Base-by-base conservation (phyloP, 1,140 invertebrate species). In the Mactra quadrangularis region DNA sequence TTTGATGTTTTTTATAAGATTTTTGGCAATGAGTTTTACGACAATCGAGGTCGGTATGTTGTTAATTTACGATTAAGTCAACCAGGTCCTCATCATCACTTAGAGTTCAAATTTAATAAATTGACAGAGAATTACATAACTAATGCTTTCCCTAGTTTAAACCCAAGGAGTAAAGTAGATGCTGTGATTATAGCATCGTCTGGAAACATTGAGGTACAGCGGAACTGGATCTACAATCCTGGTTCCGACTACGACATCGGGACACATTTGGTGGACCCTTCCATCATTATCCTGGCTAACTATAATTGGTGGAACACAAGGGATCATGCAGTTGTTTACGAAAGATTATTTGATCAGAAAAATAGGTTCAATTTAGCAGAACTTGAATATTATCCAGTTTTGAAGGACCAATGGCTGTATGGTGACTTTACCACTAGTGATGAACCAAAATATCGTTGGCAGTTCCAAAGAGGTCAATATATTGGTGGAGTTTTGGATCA, bases 151-250 rank as follows among this genome's bases (percentile, higher is more conserved):
- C 94, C 94, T 11, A 95, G 94, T 66, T 93, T 99, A 13, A 96
- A 96, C 89, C 90, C 94, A 0, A 82, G 94, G 60, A 93, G 96
- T 77, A 94, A 96, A 85, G 98, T 98, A 0, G 96, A 97, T 19
- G 98, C 98, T 6, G 96, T 97, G 6, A 96, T 99, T 0, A 95
- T 98, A 45, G 95, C 97, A 0, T 98, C 97, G 0, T 97, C 96
- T 77, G 92, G 93, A 57, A 99, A 99, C 91, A 95, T 99, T 0
- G 94, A 96, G 55, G 94, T 99, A 3, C 97, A 95, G 87, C 94
- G 98, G 79, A 99, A 99, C 92, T 97, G 98, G 79, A 95, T 99
- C 55, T 95, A 97, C 74, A 99, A 99, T 94, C 96, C 95, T 0
- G 95, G 96, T n/a, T 19, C 95, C 94, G 72, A 99, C 97, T 91